phyloP scores from a whole-genome alignment of 2,888 invertebrate species.

The Kryphioiulus occultus region DNA sequence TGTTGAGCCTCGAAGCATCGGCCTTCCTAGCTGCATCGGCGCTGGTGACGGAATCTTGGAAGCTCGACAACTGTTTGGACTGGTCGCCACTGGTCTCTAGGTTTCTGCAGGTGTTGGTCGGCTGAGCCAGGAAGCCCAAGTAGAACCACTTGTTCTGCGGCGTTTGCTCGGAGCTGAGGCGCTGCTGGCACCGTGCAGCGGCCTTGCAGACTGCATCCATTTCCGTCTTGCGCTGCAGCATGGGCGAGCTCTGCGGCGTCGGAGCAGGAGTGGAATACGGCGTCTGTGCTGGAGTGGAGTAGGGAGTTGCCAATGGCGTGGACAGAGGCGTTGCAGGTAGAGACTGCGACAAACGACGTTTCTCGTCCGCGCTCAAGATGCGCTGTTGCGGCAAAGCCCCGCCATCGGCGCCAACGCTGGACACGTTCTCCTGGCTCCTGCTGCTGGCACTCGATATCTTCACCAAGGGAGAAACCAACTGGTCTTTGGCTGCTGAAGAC shows the following conservation, averaged over 20 bases:
- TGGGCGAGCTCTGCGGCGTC: constrained; percentile 39
- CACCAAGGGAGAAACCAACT: background rate
- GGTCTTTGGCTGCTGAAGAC: background rate
- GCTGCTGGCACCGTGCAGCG: background rate
- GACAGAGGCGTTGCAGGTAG: constrained; percentile 39
- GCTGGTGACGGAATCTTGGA: background rate
- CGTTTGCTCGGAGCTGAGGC: background rate
- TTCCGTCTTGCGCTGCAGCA: constrained; percentile 1
- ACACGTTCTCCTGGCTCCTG: constrained; percentile 36
- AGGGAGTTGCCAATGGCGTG: constrained; percentile 39
- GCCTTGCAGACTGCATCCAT: constrained; percentile 43
- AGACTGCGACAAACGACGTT: constrained; percentile 1
- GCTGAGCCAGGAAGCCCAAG: background rate
- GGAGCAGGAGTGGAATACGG: constrained; percentile 41
- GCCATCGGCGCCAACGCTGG: background rate
- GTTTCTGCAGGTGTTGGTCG: background rate
- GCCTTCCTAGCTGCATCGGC: background rate
- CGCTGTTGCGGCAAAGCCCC: background rate
- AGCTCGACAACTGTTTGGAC: background rate
- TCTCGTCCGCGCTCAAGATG: background rate
- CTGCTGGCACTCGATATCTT: background rate
- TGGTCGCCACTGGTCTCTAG: background rate
- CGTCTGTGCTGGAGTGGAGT: background rate
- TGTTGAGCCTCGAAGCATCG: background rate
- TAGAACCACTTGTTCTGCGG: constrained; percentile 48